phyloP scores from a whole-genome alignment of 2,113 vertebrate species.

The Octodon degus region DNA sequence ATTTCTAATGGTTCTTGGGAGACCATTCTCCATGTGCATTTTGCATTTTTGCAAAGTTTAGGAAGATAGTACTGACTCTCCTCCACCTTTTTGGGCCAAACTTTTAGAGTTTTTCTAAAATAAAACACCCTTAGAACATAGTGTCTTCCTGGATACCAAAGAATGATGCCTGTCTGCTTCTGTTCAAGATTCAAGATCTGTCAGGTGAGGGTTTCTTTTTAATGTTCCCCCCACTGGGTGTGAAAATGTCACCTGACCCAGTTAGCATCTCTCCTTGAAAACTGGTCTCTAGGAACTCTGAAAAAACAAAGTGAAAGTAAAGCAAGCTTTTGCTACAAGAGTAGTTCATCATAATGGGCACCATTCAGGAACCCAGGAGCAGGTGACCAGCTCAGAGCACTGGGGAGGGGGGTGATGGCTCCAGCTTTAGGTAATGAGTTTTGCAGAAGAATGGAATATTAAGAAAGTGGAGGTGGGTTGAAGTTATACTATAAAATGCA shows the following conservation, averaged over 20 bases:
- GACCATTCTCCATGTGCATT: neutral
- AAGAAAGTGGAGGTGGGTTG: neutral
- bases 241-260: neutral
- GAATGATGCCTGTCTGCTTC: neutral
- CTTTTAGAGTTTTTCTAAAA: neutral
- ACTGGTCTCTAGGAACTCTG: neutral
- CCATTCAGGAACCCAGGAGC: slow-evolving; percentile 72
- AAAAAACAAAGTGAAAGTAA: slow-evolving; percentile 37
- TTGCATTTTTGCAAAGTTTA: neutral
- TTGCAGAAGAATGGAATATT: neutral
- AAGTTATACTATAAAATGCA: neutral
- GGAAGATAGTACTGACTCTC: neutral
- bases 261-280: neutral
- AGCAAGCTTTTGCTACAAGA: slow-evolving; percentile 65
- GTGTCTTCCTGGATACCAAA: neutral
- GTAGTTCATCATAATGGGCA: slow-evolving; percentile 64
- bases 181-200: neutral
- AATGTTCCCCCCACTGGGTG: too few relatives aligned
- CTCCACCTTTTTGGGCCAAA: neutral
- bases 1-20: neutral
- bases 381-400: neutral
- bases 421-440: neutral
- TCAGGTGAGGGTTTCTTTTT: neutral
- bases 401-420: too few relatives aligned
- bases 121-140: neutral